These are phyloP conservation scores for Procavia capensis DNA, from an alignment of 2,113 vertebrate genomes.

Conservation along the genomic window DNA sequence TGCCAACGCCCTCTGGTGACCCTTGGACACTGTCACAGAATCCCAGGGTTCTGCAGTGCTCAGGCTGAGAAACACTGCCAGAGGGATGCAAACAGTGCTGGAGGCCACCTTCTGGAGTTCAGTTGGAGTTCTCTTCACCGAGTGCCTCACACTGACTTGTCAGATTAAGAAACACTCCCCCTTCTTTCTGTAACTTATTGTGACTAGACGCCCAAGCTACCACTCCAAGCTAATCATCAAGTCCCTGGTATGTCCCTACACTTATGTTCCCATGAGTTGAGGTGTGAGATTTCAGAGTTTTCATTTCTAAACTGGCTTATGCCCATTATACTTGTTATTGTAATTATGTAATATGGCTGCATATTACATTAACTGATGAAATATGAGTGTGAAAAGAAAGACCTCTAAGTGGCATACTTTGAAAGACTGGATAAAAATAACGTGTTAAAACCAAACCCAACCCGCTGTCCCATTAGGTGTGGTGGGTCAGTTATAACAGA, in stretches of 20 bases:
- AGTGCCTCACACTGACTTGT: rapidly evolving
- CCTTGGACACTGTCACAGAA: rapidly evolving
- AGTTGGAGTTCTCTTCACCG: not conserved
- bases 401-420: not conserved
- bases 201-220: not conserved
- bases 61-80: not conserved
- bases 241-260: not conserved
- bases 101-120: not conserved
- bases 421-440: not conserved
- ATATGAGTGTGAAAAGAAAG: conserved; percentile 37
- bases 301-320: conserved; percentile 41
- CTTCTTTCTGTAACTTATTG: not conserved
- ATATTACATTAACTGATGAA: conserved; percentile 25
- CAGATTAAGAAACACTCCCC: not conserved
- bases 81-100: not conserved
- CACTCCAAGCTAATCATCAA: not conserved
- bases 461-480: not conserved
- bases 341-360: conserved; percentile 46
- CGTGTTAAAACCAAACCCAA: conserved; percentile 35
- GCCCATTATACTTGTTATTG: conserved; percentile 5
- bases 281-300: conserved; percentile 13
- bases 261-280: not conserved
- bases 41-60: not conserved
- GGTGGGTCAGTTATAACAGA: not conserved
- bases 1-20: not conserved